Percentiles rank a stretch among this genome's conserved stretches.
These are phyloP conservation scores for Acleris literana DNA, from an alignment of 2,888 invertebrate species.

Conservation along the genomic window DNA sequence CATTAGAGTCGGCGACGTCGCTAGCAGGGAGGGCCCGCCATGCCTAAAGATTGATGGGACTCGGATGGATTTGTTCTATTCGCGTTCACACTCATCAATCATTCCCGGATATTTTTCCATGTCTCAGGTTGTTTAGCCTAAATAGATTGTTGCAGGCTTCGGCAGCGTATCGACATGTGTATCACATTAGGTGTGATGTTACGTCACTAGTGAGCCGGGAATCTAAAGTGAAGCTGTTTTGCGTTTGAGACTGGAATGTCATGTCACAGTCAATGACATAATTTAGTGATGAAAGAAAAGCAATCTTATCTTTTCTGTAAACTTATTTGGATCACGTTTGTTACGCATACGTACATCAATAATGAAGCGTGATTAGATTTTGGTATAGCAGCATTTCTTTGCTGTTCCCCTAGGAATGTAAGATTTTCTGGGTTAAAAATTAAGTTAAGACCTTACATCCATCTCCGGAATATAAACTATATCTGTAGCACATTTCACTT, in stretches of 20 bases:
- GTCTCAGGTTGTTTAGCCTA: conserved; percentile 81
- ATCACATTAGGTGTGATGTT: conserved; percentile 67
- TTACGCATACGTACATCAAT: background rate
- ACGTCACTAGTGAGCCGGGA: conserved; percentile 36
- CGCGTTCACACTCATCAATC: conserved; percentile 80
- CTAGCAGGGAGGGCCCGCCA: conserved; percentile 64
- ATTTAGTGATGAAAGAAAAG: background rate
- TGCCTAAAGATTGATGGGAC: conserved; percentile 77
- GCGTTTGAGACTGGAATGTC: background rate
- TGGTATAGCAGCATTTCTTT: too few species aligned
- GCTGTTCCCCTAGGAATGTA: too few species aligned
- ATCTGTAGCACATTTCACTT: too few species aligned
- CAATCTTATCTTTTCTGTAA: background rate
- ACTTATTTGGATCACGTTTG: background rate
- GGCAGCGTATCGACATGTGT: conserved; percentile 68
- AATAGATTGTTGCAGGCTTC: conserved; percentile 76
- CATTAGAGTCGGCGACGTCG: conserved; percentile 77
- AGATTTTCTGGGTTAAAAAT: too few species aligned
- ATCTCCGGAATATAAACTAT: too few species aligned
- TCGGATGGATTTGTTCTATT: conserved; percentile 82
- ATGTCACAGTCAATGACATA: conserved; percentile 3
- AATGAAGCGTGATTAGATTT: too few species aligned
- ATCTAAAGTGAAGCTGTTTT: conserved; percentile 18
- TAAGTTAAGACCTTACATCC: too few species aligned
- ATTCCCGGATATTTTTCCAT: conserved; percentile 82